Evolutionary conservation across 1,140 invertebrate species (phyloP).

Genomic region (Phortica variegata): DNA sequence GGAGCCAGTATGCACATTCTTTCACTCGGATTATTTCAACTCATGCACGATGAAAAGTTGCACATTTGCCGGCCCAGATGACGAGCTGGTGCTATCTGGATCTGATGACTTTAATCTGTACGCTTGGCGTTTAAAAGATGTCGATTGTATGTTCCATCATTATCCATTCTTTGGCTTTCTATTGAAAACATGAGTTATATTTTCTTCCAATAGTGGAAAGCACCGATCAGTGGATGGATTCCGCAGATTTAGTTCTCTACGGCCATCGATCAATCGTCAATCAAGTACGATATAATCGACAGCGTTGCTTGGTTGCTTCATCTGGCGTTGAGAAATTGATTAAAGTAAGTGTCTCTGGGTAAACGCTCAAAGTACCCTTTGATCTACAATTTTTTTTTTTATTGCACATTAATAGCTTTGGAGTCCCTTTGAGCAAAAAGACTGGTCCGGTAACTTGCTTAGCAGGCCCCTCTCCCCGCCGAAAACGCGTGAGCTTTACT

Average conservation of each 20-base stretch:
- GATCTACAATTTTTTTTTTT: not conserved
- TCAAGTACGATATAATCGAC: conserved; percentile 87
- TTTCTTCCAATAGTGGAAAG: conserved; percentile 46
- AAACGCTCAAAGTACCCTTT: not conserved
- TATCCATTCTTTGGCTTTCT: too few species aligned
- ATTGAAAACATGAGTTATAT: conserved; percentile 2
- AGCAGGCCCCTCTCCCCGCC: conserved; percentile 64
- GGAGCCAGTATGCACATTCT: conserved; percentile 78
- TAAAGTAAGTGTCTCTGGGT: conserved; percentile 63
- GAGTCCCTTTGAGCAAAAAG: conserved; percentile 71
- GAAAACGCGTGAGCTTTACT: conserved; percentile 75
- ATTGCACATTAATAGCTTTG: conserved; percentile 64
- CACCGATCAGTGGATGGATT: conserved; percentile 62
- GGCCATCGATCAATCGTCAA: conserved; percentile 95
- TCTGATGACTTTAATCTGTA: conserved; percentile 96
- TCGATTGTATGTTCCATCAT: conserved; percentile 57
- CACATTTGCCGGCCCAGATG: conserved; percentile 85
- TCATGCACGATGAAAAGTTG: conserved; percentile 97
- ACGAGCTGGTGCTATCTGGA: conserved; percentile 86
- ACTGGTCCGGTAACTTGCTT: conserved; percentile 62
- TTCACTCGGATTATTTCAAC: conserved; percentile 90
- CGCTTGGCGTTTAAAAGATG: conserved; percentile 80
- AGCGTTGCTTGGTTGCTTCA: conserved; percentile 83
- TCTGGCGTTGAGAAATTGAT: conserved; percentile 96
- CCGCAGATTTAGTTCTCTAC: conserved; percentile 78